phyloP scores from a whole-genome alignment of 1,140 invertebrate genomes.

The Drosophila seguyi region DNA sequence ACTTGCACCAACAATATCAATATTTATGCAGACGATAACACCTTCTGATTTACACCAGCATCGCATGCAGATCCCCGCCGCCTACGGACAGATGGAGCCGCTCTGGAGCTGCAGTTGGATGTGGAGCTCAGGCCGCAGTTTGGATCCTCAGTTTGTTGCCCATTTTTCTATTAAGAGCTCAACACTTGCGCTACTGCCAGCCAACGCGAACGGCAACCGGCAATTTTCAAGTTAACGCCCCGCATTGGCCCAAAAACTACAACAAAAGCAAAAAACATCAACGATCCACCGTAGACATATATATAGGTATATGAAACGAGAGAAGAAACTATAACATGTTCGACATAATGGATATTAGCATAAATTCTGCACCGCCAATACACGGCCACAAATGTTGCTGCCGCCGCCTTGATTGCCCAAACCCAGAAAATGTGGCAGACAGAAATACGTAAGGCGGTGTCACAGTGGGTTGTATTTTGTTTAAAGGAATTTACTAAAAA shows the following conservation, averaged over 20 bases:
- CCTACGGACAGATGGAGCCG: slow-evolving; percentile 43
- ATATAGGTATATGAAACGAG: slow-evolving; percentile 28
- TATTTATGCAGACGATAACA: slow-evolving; percentile 84
- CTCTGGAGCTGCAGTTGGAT: slow-evolving; percentile 1
- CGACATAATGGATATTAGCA: slow-evolving; percentile 83
- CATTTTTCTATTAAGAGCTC: slow-evolving; percentile 83
- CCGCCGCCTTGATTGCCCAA: slow-evolving; percentile 66
- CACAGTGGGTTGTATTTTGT: slow-evolving; percentile 16
- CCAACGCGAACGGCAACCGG: slow-evolving; percentile 57
- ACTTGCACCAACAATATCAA: slow-evolving; percentile 82
- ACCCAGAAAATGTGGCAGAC: slow-evolving; percentile 70
- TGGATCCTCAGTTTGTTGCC: slow-evolving; percentile 26
- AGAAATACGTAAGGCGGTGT: slow-evolving; percentile 56
- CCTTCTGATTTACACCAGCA: slow-evolving; percentile 81
- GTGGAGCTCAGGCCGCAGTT: neutral
- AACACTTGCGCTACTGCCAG: slow-evolving; percentile 82
- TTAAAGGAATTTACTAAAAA: neutral
- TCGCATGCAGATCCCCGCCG: slow-evolving; percentile 73
- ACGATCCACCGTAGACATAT: neutral
- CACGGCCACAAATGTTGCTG: slow-evolving; percentile 67
- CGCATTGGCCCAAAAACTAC: slow-evolving; percentile 51
- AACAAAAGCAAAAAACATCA: slow-evolving; percentile 10
- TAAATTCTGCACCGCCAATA: slow-evolving; percentile 72
- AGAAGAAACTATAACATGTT: slow-evolving; percentile 80
- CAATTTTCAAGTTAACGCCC: slow-evolving; percentile 82